phyloP scores from a whole-genome alignment of 1,140 invertebrate genomes.

The Trachymyrmex cornetzi region DNA sequence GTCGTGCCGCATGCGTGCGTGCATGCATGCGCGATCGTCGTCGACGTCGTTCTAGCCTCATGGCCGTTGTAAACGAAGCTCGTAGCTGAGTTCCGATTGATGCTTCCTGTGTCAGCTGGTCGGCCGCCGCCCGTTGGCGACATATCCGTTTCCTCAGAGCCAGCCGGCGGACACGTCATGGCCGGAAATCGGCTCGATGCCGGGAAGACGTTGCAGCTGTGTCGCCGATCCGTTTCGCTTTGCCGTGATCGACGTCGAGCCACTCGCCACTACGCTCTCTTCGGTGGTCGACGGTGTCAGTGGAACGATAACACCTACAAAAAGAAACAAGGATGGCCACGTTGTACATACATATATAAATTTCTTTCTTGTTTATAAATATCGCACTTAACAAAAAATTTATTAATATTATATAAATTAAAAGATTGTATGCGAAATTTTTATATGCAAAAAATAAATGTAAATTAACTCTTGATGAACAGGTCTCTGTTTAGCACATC shows the following conservation, averaged over 20 bases:
- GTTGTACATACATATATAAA: neutral
- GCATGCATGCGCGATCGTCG: constrained; percentile 18
- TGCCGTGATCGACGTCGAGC: constrained; percentile 79
- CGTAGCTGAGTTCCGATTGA: constrained; percentile 36
- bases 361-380: neutral
- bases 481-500: no score
- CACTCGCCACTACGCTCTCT: constrained; percentile 85
- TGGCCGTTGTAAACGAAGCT: constrained; percentile 63
- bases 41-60: constrained; percentile 61
- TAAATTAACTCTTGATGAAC: neutral
- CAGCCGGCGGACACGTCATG: constrained; percentile 89
- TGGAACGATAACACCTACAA: constrained; percentile 69
- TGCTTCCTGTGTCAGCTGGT: constrained; percentile 45
- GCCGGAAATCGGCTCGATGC: constrained; percentile 89
- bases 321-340: neutral
- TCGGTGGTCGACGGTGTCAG: constrained; percentile 87
- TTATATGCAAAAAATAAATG: neutral
- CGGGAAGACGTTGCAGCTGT: constrained; percentile 87
- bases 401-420: neutral
- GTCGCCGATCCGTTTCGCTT: constrained; percentile 86
- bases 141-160: constrained; percentile 85
- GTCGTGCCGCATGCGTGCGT: constrained; percentile 14
- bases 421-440: neutral
- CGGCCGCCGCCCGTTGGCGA: constrained; percentile 53
- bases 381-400: neutral